Evolutionary conservation across 2,797 vertebrate species (phyloP), one percentile per base, ranked within the genome.

Genomic region (Takifugu ocellatus): DNA sequence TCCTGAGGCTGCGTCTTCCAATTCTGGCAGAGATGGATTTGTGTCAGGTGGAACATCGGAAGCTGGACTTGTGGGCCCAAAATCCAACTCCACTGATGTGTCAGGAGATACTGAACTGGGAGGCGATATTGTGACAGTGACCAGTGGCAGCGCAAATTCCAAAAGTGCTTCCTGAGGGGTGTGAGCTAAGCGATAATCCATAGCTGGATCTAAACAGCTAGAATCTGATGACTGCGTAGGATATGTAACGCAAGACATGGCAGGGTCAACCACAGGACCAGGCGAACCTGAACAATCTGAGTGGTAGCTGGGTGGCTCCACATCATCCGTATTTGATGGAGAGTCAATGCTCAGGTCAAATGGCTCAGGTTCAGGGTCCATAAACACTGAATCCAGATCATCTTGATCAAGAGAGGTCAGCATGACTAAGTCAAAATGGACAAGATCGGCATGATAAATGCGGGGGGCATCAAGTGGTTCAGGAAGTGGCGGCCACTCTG

Each of bases 381-480:
- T 89, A 63, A 90, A 90, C 7, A 90, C 88, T 0, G 89, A 90
- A 56, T 90, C 88, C 46, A 90, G 89, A 72, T 90, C 89, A 63
- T 89, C 88, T 76, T 90, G 87, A 78, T 90, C 89, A 12, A 89
- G 24, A 14, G 89, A 90, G 36, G 87, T 90, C 60, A 90, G 71
- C 86, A 89, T 90, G 25, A 89, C 88, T 49, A 90, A 69, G 75
- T 90, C 89, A 77, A 90, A 89, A 65, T 90, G 89, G 54, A 90
- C 89, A 3, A 89, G 70, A 73, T 88, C 89, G 1, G 89, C 63
- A 39, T 87, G 86, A 60, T 77, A 90, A 59, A 89, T 86, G 15
- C 79, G 65, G 12, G 80, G 61, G 29, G 79, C 78, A 16, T 90
- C 86, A 25, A 90, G 72, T 1, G 90, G 84, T 76, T 91, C 91